Evolutionary conservation across 2,113 vertebrate species (phyloP), one percentile per base, ranked within the genome.

Genomic region (Geococcyx californianus): DNA sequence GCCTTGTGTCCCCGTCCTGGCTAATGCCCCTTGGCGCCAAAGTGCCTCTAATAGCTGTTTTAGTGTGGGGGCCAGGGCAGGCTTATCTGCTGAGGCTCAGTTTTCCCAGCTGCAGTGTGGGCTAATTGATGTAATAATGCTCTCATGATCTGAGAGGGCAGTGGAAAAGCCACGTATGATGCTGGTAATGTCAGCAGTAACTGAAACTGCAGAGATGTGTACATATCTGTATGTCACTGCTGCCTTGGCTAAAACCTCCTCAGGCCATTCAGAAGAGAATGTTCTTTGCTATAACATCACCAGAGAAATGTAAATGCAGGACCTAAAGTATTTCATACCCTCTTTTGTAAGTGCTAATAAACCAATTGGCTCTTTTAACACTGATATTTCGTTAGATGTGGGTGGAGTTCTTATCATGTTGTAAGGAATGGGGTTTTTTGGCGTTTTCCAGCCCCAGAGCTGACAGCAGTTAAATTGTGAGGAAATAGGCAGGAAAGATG

Each of bases 201-300:
- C 16, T 18, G 33, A 19, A 47, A 34, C 42, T 12, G 23, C 5
- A 9, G 42, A 17, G 23, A 6, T 34, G 7, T 59, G 2, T 45
- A 18, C 0, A 0, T 45, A 6, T 25, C 21, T 67, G 13, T 34
- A 31, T 33, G 11, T 45, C 11, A n/a, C 9, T 25, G 26, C 13
- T 20, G 63, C 56, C 40, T 74, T 6, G 2, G 49, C 25, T 49
- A 21, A 85, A 82, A 76, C 2, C 8, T 23, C 16, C 72, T 51
- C 21, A 16, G 44, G 34, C 6, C 6, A 21, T 60, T 79, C 9
- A 29, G 47, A 60, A 54, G 13, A 64, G 40, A 36, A 8, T 8
- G 47, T 76, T 79, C 70, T 40, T 72, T n/a, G 1, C 20, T 62
- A 7, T 86, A 42, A 31, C 5, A 16, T 79, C 12, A 4, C 21